phyloP scores from a whole-genome alignment of 2,888 invertebrate genomes.

The Drosophila tripunctata region DNA sequence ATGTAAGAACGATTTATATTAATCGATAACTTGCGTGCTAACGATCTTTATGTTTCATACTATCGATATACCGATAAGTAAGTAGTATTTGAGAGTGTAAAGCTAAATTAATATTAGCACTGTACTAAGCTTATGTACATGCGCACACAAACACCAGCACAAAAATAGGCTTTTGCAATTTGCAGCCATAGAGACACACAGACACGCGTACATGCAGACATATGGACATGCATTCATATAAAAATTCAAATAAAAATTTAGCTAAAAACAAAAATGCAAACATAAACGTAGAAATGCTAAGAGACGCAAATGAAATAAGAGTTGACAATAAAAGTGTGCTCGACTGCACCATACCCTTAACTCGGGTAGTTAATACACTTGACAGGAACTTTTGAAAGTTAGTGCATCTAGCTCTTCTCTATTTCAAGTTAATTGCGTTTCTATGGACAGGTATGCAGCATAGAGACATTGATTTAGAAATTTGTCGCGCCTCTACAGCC shows the following conservation, averaged over 20 bases:
- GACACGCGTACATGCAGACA: slow-evolving; percentile 8
- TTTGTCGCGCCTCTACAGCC: too few species aligned
- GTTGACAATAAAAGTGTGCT: slow-evolving; percentile 21
- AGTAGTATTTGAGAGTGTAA: neutral
- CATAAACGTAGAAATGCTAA: slow-evolving; percentile 23
- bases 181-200: slow-evolving; percentile 2
- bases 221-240: slow-evolving; percentile 51
- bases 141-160: neutral
- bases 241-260: slow-evolving; percentile 72
- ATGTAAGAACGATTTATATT: too few species aligned
- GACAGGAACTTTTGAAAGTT: too few species aligned
- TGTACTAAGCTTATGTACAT: too few species aligned
- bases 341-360: neutral
- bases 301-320: slow-evolving; percentile 12
- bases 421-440: too few species aligned
- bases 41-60: neutral
- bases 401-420: too few species aligned
- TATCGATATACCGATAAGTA: neutral
- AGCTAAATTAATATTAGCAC: too few species aligned
- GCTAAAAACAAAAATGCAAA: slow-evolving; percentile 48
- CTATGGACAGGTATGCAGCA: too few species aligned
- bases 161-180: slow-evolving; percentile 1
- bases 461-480: too few species aligned
- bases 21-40: neutral
- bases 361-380: too few species aligned